A percentile compares a stretch with the other conserved stretches of the same genome.
Evolutionary conservation across 2,888 invertebrate species (phyloP).

Genomic region (Ganaspis brasiliensis): DNA sequence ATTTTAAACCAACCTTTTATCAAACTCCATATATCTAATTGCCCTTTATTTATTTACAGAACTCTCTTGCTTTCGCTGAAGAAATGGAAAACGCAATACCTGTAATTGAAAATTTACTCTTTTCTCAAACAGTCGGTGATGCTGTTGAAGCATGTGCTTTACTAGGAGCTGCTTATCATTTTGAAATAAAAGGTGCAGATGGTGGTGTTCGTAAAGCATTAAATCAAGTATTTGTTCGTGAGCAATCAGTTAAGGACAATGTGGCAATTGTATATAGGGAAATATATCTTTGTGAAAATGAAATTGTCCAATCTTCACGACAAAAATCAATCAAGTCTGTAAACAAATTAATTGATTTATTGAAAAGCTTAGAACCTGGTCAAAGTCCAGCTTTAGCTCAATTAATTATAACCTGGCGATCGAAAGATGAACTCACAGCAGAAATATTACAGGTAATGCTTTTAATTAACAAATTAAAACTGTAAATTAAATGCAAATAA

Average conservation of each 20-base stretch:
- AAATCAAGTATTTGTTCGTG: slow-evolving; percentile 73
- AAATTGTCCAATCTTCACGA: slow-evolving; percentile 65
- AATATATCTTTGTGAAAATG: slow-evolving; percentile 68
- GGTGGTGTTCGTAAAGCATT: slow-evolving; percentile 81
- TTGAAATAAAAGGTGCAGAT: slow-evolving; percentile 88
- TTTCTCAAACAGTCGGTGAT: slow-evolving; percentile 88
- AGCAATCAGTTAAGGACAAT: slow-evolving; percentile 75
- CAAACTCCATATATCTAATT: too few relatives aligned
- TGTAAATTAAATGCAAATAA: too few relatives aligned
- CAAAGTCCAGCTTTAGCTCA: slow-evolving; percentile 72
- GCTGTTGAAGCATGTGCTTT: slow-evolving; percentile 95
- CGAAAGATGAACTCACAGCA: slow-evolving; percentile 66
- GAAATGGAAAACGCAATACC: slow-evolving; percentile 83
- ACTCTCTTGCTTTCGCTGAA: slow-evolving; percentile 81
- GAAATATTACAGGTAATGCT: slow-evolving; percentile 73
- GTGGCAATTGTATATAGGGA: slow-evolving; percentile 74
- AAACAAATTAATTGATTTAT: slow-evolving; percentile 70
- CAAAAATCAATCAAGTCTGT: slow-evolving; percentile 69
- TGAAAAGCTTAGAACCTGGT: slow-evolving; percentile 71
- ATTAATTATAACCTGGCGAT: slow-evolving; percentile 72
- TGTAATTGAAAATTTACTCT: slow-evolving; percentile 87
- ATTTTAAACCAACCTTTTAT: neutral
- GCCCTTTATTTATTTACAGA: slow-evolving; percentile 76
- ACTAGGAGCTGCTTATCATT: slow-evolving; percentile 90
- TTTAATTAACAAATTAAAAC: too few relatives aligned